Evolutionary conservation across 2,113 vertebrate species (phyloP), one percentile per base, ranked within the genome.

Genomic region (Pleuronectes platessa): DNA sequence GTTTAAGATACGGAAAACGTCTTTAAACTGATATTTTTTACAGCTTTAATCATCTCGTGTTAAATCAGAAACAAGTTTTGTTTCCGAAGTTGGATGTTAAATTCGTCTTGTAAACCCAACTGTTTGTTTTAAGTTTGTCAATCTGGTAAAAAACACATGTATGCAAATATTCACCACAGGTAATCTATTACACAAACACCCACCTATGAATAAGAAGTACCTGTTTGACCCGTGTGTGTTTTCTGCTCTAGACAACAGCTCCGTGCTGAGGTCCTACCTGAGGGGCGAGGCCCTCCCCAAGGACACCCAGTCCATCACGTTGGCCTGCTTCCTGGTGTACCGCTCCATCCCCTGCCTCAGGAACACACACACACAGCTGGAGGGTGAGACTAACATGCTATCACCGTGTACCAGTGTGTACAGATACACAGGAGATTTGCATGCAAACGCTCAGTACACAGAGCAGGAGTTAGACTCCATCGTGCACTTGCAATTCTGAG

Each of bases 291-390:
- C 90, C 31, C 81, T 91, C 0, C 92, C 93, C 4, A 93, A 93
- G 2, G 89, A 88, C 13, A 12, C 90, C 0, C 94, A 95, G 21
- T 92, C 93, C 14, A 91, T 87, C 81, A 94, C 95, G 94, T 87
- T 99, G 89, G 96, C 97, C 37, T 97, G 96, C 84, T 98, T 98
- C 89, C 93, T 99, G 2, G 94, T 97, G 31, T 99, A 98, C 90
- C 95, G 97, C 81, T 96, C 97, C 0, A 92, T 98, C 74, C 97
- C 96, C 0, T 95, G 93, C 0, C 95, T 95, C 0, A 91, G 81
- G 45, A 96, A 94, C 85, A 92, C 92, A 0, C 88, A 93, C 6
- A 84, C 91, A 27, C 94, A 95, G 63, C 83, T 97, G 51, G 95
- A 97, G 93, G 96, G 97, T 98, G 92, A 89, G 76, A 68, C 18